These are phyloP conservation scores for Aythya fuligula DNA, from an alignment of 2,797 vertebrate species.

Conservation along the genomic window DNA sequence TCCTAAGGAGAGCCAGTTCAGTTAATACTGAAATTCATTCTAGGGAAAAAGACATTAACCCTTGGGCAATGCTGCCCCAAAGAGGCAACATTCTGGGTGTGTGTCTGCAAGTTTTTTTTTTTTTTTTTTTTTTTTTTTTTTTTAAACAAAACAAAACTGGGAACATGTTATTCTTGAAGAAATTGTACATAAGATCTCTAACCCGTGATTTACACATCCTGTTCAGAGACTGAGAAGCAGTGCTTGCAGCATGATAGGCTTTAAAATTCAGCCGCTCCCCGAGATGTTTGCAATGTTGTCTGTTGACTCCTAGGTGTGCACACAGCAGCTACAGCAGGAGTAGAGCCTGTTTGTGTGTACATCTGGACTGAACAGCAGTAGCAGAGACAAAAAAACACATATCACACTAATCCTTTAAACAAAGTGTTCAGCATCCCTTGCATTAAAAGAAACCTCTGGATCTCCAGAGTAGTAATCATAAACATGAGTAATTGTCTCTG, in stretches of 20 bases:
- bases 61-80: background rate
- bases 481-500: background rate
- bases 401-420: background rate
- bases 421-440: background rate
- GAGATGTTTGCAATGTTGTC: background rate
- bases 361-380: background rate
- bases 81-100: background rate
- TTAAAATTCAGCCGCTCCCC: background rate
- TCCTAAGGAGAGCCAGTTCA: background rate
- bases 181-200: background rate
- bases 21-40: background rate
- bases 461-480: background rate
- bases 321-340: background rate
- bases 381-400: background rate
- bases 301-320: background rate
- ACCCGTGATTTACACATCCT: fast-evolving
- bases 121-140: too few relatives aligned
- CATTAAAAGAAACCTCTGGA: background rate
- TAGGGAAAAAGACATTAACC: background rate
- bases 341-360: background rate
- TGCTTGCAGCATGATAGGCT: background rate
- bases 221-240: background rate
- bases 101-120: background rate
- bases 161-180: background rate
- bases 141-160: background rate